Evolutionary conservation across 2,888 invertebrate species (phyloP).

Genomic region (Drosophila austrosaltans): DNA sequence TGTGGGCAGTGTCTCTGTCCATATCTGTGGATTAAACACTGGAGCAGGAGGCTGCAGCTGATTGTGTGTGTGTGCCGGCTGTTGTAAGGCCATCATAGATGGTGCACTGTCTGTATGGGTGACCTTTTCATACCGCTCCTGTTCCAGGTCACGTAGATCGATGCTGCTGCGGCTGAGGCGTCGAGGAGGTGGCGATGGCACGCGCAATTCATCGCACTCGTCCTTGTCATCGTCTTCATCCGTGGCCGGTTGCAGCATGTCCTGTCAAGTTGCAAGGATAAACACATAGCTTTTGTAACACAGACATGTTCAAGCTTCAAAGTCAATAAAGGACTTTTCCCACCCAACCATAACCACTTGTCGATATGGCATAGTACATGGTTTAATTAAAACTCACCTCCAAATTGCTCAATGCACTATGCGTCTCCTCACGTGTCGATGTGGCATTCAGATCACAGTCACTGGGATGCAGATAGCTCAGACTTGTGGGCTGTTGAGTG

Average conservation of each 20-base stretch:
- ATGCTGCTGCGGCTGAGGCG: slow-evolving; percentile 84
- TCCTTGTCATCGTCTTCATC: slow-evolving; percentile 82
- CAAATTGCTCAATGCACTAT: slow-evolving; percentile 84
- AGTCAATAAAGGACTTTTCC: slow-evolving; percentile 3
- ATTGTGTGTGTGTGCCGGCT: slow-evolving; percentile 52
- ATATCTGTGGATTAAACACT: slow-evolving; percentile 71
- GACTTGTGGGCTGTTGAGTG: slow-evolving; percentile 88
- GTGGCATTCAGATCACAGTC: slow-evolving; percentile 85
- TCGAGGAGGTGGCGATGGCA: slow-evolving; percentile 83
- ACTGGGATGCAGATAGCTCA: slow-evolving; percentile 86
- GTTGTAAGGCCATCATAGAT: slow-evolving; percentile 83
- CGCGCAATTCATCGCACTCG: slow-evolving; percentile 83
- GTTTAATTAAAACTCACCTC: slow-evolving; percentile 75
- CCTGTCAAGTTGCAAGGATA: slow-evolving; percentile 58
- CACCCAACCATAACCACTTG: background rate
- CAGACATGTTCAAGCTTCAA: slow-evolving; percentile 15
- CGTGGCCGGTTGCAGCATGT: slow-evolving; percentile 80
- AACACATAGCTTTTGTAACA: background rate
- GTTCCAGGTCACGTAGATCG: slow-evolving; percentile 83
- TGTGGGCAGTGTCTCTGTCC: slow-evolving; percentile 62
- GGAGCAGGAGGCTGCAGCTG: slow-evolving; percentile 69
- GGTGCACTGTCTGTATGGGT: slow-evolving; percentile 84
- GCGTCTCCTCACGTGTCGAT: slow-evolving; percentile 82
- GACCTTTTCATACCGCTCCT: slow-evolving; percentile 83
- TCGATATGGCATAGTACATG: background rate